These are phyloP conservation scores for Euclidia mi DNA, from an alignment of 2,888 invertebrate species.

Conservation along the genomic window DNA sequence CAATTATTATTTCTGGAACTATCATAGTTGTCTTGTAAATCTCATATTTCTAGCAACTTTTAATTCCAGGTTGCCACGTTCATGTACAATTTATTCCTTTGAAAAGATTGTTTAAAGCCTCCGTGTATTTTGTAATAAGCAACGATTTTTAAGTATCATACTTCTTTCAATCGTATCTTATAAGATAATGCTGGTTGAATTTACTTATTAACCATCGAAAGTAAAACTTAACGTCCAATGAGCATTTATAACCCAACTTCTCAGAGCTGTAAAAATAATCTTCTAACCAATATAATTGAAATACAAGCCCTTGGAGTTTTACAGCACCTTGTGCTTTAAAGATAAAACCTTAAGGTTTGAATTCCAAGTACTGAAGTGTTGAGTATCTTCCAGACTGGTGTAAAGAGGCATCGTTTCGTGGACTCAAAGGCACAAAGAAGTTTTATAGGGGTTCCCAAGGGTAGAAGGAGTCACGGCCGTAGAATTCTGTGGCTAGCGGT, in stretches of 20 bases:
- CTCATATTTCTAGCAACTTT: no score
- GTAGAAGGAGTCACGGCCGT: conserved; percentile 18
- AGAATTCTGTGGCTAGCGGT: conserved; percentile 24
- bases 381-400: conserved; percentile 14
- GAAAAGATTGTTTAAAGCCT: no score
- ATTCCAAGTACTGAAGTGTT: background rate
- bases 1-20: no score
- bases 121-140: no score
- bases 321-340: conserved; percentile 1
- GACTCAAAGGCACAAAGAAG: conserved; percentile 33
- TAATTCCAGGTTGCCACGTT: no score
- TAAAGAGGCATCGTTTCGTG: conserved; percentile 26
- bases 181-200: background rate
- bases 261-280: conserved; percentile 10
- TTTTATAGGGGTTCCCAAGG: conserved; percentile 14
- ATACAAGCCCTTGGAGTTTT: conserved; percentile 4
- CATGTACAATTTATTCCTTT: no score
- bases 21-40: no score
- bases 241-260: background rate
- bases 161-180: no score
- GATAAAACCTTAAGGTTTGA: conserved; percentile 8
- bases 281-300: conserved; percentile 6
- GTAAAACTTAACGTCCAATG: background rate
- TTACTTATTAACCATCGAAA: background rate
- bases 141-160: no score